Base-by-base conservation (phyloP, 2,888 invertebrate genomes). In the Zaprionus lineosus region DNA sequence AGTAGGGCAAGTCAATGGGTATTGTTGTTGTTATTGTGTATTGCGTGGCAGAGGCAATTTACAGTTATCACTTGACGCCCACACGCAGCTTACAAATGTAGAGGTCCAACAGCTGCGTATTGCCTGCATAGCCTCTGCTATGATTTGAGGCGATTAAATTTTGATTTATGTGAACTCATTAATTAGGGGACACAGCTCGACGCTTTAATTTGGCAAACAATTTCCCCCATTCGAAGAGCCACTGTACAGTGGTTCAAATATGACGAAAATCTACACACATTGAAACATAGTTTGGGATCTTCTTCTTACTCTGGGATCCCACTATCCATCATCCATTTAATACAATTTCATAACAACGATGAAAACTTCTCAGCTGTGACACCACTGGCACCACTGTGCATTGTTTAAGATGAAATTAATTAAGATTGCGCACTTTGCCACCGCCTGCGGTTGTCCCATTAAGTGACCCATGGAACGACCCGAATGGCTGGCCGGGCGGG, bases 131-230 rank as follows among this genome's bases (percentile, higher is more conserved):
- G 43, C 31, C 59, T 24, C 21, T 53, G 71, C 69, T 46, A 57
- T 58, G 61, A 61, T 71, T 56, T 70, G 75, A 59, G 66, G 61
- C 72, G 57, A 81, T 81, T 85, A 82, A 65, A 68, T 51, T 85
- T 86, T 86, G 85, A 81, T 86, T 81, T 86, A 81, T 81, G 60
- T 60, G 39, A 31, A 60, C 40, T 50, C 76, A 83, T 81, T 86
- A 78, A 79, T 81, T 85, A 84, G 44, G 41, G 33, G 50, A 50
- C 65, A 51, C 33, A 16, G 29, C 19, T 21, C 43, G 37, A 24
- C 44, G 29, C 56, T 46, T 39, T 36, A 44, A 53, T 66, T 69
- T 74, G 57, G 31, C 76, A 75, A 47, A 40, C 11, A 21, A 26
- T 34, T 47, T 62, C 62, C 18, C 33, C 29, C 34, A 11, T 12